A percentile compares a stretch with the other conserved stretches of the same genome.
These are phyloP conservation scores for Panagrolaimus sp. DNA, from an alignment of 1,140 invertebrate species.

Conservation along the genomic window DNA sequence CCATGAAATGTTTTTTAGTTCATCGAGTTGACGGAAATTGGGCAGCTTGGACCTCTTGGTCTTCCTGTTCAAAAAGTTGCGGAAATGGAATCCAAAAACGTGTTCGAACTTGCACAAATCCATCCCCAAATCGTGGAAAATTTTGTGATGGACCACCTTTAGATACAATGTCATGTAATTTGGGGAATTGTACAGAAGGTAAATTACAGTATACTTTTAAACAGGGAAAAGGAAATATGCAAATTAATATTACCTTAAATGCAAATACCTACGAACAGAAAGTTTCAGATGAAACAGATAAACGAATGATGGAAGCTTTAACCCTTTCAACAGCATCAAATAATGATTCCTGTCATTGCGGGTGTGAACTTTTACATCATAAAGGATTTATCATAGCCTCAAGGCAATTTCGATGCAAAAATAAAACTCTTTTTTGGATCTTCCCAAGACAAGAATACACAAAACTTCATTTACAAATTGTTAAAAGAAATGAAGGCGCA, in stretches of 20 bases:
- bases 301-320: too few relatives aligned
- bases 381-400: background rate
- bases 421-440: background rate
- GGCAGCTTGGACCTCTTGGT: background rate
- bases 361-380: background rate
- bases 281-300: too few relatives aligned
- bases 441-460: background rate
- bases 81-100: slow-evolving; percentile 7
- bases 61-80: background rate
- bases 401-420: background rate
- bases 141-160: slow-evolving; percentile 9
- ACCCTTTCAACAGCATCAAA: background rate
- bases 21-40: slow-evolving; percentile 16
- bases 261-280: too few relatives aligned
- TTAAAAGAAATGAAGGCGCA: too few relatives aligned
- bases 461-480: background rate
- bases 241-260: too few relatives aligned
- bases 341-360: background rate
- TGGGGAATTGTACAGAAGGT: slow-evolving; percentile 9
- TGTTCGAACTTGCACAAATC: slow-evolving; percentile 14
- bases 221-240: too few relatives aligned
- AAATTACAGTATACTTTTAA: too few relatives aligned
- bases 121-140: background rate
- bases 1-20: background rate
- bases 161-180: background rate